Evolutionary conservation across 1,140 invertebrate genomes (phyloP), one percentile per base, ranked within the genome.

Genomic region (Drosophila serrata): DNA sequence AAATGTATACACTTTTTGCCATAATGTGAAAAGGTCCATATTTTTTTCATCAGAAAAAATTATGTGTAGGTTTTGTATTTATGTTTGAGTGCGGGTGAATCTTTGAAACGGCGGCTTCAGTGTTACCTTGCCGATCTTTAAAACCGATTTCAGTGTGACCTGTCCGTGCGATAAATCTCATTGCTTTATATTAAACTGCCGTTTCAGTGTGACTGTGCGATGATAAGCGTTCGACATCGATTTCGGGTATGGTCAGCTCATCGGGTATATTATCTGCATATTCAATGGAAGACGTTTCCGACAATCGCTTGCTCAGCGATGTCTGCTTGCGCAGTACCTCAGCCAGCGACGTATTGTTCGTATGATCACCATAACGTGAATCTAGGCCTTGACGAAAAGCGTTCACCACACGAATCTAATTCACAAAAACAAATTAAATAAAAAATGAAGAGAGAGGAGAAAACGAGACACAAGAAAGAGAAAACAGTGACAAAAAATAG

Each of bases 311-410:
- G 93, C 95, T 96, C 75, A 98, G 94, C 91, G 97, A 97, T 92
- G 97, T 96, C 94, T 98, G 97, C 94, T 98, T 98, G 93, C 97
- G 96, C 86, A 98, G 95, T 92, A 97, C 97, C 93, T 97, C 97
- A 67, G 97, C 97, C 92, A 98, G 95, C 93, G 96, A 96, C 86
- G 96, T 96, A 94, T 96, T 96, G 94, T 96, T 97, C 93, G 96
- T 96, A 94, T 97, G 96, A 94, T 99, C 98, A 93, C 97, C 96
- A 93, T 97, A 97, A 93, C 97, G 97, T 94, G 97, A 95, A 95
- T 99, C 98, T 94, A 99, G 95, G 93, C 98, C 98, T 95, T 99
- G 98, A 94, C 98, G 98, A 95, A 99, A 99, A 95, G 98, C 98
- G 95, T 99, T 99, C 94, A 99, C 98, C 95, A 99, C 98, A 95